phyloP scores from a whole-genome alignment of 1,140 invertebrate species.

The Chrysomallon squamiferum region DNA sequence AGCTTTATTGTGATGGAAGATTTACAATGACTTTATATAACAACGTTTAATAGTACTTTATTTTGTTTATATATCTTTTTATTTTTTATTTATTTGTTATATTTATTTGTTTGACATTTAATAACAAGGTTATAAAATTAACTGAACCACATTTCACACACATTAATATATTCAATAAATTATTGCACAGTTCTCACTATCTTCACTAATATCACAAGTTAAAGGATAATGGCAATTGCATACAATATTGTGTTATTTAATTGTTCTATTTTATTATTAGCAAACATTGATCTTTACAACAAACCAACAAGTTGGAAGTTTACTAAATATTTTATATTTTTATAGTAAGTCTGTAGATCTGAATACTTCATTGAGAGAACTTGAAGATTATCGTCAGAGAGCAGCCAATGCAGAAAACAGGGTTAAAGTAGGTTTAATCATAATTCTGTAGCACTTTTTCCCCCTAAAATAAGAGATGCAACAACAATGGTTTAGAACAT shows the following conservation, averaged over 20 bases:
- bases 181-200: no score
- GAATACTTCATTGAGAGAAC: conserved; percentile 32
- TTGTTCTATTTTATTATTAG: no score
- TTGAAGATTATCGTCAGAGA: conserved; percentile 26
- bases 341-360: conserved; percentile 30
- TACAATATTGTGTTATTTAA: no score
- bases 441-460: background rate
- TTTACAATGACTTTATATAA: background rate
- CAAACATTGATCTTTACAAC: no score
- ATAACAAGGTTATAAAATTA: background rate
- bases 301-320: background rate
- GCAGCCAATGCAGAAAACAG: conserved; percentile 26
- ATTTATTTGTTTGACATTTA: background rate
- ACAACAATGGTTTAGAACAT: background rate
- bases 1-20: background rate
- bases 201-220: no score
- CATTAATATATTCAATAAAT: no score
- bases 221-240: no score
- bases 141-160: no score
- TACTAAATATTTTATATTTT: background rate
- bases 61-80: background rate
- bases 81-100: background rate
- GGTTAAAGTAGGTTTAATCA: conserved; percentile 27
- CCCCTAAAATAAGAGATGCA: background rate
- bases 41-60: background rate